Conservation (phyloP, 2,797 vertebrate species). For the Neosalanx taihuensis region DNA sequence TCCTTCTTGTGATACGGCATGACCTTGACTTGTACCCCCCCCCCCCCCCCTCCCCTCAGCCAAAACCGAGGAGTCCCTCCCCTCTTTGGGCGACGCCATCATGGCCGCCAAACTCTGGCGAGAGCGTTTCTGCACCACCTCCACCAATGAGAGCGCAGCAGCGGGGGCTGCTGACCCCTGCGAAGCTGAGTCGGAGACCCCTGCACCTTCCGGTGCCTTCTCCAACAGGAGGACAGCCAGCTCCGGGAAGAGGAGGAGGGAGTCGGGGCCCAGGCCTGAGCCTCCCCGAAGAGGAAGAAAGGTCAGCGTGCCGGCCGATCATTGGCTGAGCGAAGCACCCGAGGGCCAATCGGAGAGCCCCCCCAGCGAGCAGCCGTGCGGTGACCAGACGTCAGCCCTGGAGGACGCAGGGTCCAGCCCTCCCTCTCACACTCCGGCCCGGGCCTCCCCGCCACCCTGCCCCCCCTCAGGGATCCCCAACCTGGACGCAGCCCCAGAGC, state of each 20-base stretch:
- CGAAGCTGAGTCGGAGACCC: background rate
- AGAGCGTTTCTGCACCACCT: constrained; percentile 4
- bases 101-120: constrained; percentile 28
- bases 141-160: background rate
- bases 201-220: background rate
- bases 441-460: background rate
- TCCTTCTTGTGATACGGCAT: no score
- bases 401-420: constrained; percentile 16
- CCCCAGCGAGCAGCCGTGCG: background rate
- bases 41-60: no score
- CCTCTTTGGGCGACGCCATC: background rate
- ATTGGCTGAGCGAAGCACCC: constrained; percentile 12
- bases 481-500: background rate
- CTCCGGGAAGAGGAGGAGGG: background rate
- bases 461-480: background rate
- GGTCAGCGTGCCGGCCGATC: constrained; percentile 21
- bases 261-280: constrained; percentile 6
- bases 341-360: background rate
- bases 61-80: no score
- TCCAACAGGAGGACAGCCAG: background rate
- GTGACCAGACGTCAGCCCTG: background rate
- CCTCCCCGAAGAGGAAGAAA: constrained; percentile 30
- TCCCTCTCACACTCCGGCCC: background rate
- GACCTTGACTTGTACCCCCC: no score
- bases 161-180: constrained; percentile 1